Evolutionary conservation across 2,113 vertebrate genomes (phyloP), one percentile per base, ranked within the genome.

Genomic region (Gasterosteus aculeatus): DNA sequence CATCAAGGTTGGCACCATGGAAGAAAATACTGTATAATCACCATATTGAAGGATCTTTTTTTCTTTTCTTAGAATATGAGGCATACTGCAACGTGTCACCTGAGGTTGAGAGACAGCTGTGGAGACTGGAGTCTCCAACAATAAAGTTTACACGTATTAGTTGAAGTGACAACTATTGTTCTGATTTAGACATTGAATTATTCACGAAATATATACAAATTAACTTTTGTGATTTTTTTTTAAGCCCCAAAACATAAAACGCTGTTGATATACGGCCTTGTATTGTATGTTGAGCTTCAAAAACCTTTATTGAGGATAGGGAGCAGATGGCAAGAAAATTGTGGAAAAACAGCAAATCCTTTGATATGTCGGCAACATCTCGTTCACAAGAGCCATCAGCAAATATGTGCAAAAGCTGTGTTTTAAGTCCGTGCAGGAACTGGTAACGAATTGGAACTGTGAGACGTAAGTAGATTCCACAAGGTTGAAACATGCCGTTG

Each of bases 271-370:
- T 56, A 51, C 31, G 31, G 80, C 77, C 76, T 63, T 46, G 66
- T 42, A 70, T 57, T 69, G 74, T 65, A 63, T 58, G 47, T 54
- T 16, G 63, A 74, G 38, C 18, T 74, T 88, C 72, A 83, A 75
- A 69, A 75, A 75, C 85, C 75, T 84, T 85, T 62, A 69, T 84
- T 59, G 76, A 74, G 71, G 64, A 35, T 60, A 73, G 53, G 12
- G 59, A 88, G 78, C 88, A 87, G 90, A 90, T 89, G 88, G 90
- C 78, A 35, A 59, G 69, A 77, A 65, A 80, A 83, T 77, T 91
- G 67, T 58, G 62, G 41, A 33, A 65, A 81, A 89, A 68, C 5
- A 4, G 54, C 22, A 70, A 80, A 85, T 82, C 81, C 73, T 86
- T 87, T 80, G 72, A 82, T 88, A 74, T 68, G 81, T 89, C 85